phyloP scores from a whole-genome alignment of 2,113 vertebrate genomes.

The Callaeas wilsoni region DNA sequence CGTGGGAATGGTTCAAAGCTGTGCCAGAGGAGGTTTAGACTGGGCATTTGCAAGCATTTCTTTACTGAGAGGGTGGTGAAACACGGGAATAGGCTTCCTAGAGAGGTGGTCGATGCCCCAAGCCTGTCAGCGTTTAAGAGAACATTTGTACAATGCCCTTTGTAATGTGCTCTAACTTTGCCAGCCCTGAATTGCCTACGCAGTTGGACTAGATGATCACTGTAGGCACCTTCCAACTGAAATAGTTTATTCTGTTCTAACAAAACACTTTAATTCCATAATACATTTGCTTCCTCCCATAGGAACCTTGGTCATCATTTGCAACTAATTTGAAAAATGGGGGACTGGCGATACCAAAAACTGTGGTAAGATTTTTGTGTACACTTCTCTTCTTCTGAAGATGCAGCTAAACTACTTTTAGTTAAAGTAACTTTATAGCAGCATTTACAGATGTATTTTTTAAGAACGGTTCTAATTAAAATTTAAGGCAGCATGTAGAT shows the following conservation, averaged over 20 bases:
- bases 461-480: not conserved
- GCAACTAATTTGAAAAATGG: slow-evolving; percentile 50
- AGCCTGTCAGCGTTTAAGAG: not conserved
- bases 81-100: not conserved
- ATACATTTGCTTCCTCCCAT: not conserved
- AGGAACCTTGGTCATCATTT: slow-evolving; percentile 89
- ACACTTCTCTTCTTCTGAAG: not conserved
- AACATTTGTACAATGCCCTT: not conserved
- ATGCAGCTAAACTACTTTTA: not conserved
- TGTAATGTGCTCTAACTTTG: not conserved
- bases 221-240: not conserved
- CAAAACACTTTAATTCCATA: not conserved
- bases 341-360: not conserved
- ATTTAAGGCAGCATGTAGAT: not conserved
- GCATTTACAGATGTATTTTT: not conserved
- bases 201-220: not conserved
- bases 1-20: not conserved
- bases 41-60: not conserved
- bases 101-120: accelerated
- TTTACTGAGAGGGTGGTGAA: not conserved
- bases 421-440: not conserved
- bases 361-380: slow-evolving; percentile 63
- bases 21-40: not conserved
- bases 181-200: not conserved
- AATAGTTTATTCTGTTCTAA: not conserved